Percentiles rank a stretch among this genome's conserved stretches.
phyloP scores from a whole-genome alignment of 53 echinoderm and acorn worm species.

The Echinarachnius parma region DNA sequence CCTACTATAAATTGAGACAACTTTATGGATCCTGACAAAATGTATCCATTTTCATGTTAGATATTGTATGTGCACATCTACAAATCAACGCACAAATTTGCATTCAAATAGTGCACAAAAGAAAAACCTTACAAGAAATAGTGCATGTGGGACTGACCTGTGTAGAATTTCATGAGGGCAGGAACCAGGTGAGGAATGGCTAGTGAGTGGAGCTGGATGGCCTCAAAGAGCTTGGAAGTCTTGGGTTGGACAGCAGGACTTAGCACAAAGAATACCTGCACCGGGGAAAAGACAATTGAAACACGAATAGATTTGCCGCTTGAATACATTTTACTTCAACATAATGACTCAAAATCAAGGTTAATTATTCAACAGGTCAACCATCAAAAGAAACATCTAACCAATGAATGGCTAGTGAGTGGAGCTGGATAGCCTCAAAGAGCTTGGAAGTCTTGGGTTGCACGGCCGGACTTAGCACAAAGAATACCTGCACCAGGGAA shows the following conservation, averaged over 20 bases:
- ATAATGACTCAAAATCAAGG: no score
- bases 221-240: slow-evolving; percentile 82
- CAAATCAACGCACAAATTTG: no score
- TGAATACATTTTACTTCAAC: no score
- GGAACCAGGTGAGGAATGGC: slow-evolving; percentile 80
- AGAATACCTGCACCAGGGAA: slow-evolving; percentile 93
- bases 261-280: slow-evolving; percentile 93
- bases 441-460: slow-evolving; percentile 84
- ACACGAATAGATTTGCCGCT: no score
- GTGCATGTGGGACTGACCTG: slow-evolving; percentile 58
- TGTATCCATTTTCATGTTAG: no score
- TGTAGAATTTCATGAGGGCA: slow-evolving; percentile 94
- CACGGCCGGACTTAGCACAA: slow-evolving; percentile 92
- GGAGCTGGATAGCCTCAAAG: slow-evolving; percentile 78
- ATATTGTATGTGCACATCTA: no score
- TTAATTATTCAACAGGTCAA: no score
- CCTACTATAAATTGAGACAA: no score
- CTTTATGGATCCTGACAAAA: no score
- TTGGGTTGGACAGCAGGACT: slow-evolving; percentile 90
- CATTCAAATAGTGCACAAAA: no score
- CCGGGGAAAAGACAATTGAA: no score
- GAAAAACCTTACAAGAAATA: not conserved
- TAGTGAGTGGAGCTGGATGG: slow-evolving; percentile 76
- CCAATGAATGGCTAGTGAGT: slow-evolving; percentile 70
- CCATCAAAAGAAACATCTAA: no score